Evolutionary conservation across 2,888 invertebrate genomes (phyloP), one percentile per base, ranked within the genome.

Genomic region (Ganaspis brasiliensis): DNA sequence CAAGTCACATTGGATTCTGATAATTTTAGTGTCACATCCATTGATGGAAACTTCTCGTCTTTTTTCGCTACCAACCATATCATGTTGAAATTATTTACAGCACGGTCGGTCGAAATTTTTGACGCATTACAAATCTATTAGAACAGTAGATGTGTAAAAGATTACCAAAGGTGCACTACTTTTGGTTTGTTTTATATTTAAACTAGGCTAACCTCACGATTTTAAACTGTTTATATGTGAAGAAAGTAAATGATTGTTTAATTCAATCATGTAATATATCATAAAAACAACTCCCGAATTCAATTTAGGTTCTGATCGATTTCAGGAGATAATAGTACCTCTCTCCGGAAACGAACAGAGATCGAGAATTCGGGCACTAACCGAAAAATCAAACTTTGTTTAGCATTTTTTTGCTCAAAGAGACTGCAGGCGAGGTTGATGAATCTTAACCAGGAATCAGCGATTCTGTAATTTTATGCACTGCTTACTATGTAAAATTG

Each of bases 111-210:
- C 67, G 45, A 40, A 67, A 19, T 45, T 61, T 67, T 24, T 24
- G 67, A 24, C 40, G 67, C 67, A 37, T 67, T 45, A n/a, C 24
- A 45, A 45, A 26, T 19, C 21, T 40, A 24, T 21, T 67, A 67
- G 67, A 45, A 45, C 45, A 26, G 24, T 45, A 67, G 67, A 40
- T 45, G 45, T 67, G 45, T 67, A 45, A 67, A 45, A 24, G 45
- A 40, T 67, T 67, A 67, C 67, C 67, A 67, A 67, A 67, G 67
- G 40, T 67, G 24, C 45, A 45, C 67, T 6, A 63, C 63, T 19
- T 24, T 67, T 63, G 63, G 63, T 63, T 45, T 45, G 67, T 67
- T 67, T 67, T 67, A 67, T 67, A 67, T 67, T 45, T n/a, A 67
- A 67, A 19, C 2, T 67, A 45, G 24, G 24, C 24, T 67, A 67